Evolutionary conservation across 2,113 vertebrate genomes (phyloP), one percentile per base, ranked within the genome.

Genomic region (Petroica traversi): DNA sequence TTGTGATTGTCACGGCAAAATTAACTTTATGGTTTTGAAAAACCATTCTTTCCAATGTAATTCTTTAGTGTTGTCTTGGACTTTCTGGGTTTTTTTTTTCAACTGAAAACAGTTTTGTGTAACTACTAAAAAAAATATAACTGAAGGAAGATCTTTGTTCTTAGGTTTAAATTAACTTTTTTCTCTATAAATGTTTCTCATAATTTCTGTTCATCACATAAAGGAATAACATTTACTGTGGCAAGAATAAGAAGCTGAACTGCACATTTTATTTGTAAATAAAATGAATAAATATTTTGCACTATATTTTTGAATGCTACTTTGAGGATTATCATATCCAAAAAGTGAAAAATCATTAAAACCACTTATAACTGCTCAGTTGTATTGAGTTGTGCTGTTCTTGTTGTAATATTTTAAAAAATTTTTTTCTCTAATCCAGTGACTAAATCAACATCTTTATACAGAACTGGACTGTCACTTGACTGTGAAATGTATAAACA

Each of bases 261-360:
- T 89, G 71, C 88, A 91, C 82, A 89, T 89, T 95, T 96, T 93
- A 83, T 76, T 92, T 96, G 54, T 97, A 95, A 96, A 96, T 96
- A 96, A 95, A 96, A 94, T 84, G 55, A 95, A 85, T 96, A 97
- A 93, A 75, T 96, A 97, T 95, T 96, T 94, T 96, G 54, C 96
- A 95, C 87, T 97, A 83, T 92, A 79, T 97, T 97, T 97, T 97
- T 97, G 90, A 96, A 96, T 93, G 86, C 84, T 68, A 78, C 73
- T 94, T 96, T 85, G 74, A 92, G 67, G 43, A 75, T 89, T 94
- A 75, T 85, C 48, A 62, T 66, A 38, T 41, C 85, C 87, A 92
- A 95, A 85, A 92, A 71, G 83, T 55, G 83, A 88, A 92, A 85
- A 95, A 72, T 51, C 57, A 96, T 85, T 97, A 92, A 96, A 88